phyloP scores from a whole-genome alignment of 2,888 invertebrate species.

The Thereva unica region DNA sequence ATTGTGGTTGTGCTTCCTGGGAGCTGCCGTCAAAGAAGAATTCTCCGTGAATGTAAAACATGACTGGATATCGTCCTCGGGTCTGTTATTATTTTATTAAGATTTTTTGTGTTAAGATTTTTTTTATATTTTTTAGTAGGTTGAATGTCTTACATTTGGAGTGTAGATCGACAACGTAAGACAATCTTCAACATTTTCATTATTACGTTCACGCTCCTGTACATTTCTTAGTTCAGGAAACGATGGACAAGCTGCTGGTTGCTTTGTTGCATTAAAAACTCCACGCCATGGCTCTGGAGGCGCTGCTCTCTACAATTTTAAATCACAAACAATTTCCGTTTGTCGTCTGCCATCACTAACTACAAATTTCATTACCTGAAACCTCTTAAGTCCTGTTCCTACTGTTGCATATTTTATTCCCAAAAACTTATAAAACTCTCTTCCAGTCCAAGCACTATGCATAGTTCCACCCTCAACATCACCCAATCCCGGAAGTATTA shows the following conservation, averaged over 20 bases:
- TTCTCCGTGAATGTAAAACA: slow-evolving; percentile 60
- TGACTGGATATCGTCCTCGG: slow-evolving; percentile 51
- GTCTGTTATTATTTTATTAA: slow-evolving; percentile 39
- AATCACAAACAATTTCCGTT: not conserved
- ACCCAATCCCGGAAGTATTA: slow-evolving; percentile 52
- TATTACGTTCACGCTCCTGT: slow-evolving; percentile 46
- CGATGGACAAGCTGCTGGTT: slow-evolving; percentile 51
- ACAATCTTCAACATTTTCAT: slow-evolving; percentile 53
- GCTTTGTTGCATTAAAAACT: slow-evolving; percentile 49
- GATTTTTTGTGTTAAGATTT: no score
- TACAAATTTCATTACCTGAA: slow-evolving; percentile 50
- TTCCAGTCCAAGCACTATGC: slow-evolving; percentile 52
- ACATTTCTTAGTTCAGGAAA: slow-evolving; percentile 50
- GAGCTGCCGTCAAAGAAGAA: slow-evolving; percentile 57
- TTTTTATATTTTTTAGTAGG: no score
- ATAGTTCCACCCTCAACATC: slow-evolving; percentile 49
- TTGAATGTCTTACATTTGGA: slow-evolving; percentile 46
- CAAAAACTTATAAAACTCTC: slow-evolving; percentile 53
- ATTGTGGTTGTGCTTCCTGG: slow-evolving; percentile 55
- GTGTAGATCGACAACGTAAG: slow-evolving; percentile 52
- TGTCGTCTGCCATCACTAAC: not conserved
- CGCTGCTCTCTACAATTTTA: slow-evolving; percentile 14
- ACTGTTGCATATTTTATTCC: slow-evolving; percentile 54
- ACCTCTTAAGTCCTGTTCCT: slow-evolving; percentile 51
- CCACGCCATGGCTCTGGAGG: slow-evolving; percentile 35